Conservation (phyloP, 2,797 vertebrate species). For the Anabacerthia variegaticeps region DNA sequence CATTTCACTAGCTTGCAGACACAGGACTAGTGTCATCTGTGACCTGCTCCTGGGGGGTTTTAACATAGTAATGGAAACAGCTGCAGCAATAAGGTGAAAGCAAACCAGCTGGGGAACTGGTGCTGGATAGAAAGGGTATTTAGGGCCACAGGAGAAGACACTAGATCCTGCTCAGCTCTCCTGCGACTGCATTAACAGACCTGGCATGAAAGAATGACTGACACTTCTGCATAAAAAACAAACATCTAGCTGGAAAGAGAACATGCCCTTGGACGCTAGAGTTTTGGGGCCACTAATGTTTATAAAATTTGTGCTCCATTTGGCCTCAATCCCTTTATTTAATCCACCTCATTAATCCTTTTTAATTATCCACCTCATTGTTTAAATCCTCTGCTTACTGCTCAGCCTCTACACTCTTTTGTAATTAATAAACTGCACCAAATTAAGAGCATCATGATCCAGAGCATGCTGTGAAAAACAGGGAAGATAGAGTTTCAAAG, state of each 20-base stretch:
- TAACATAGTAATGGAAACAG: not conserved
- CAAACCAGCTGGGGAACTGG: not conserved
- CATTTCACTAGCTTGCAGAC: not conserved
- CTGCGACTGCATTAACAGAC: not conserved
- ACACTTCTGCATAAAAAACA: not conserved
- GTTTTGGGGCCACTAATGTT: not conserved
- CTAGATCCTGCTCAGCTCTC: not conserved
- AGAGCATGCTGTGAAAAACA: not conserved
- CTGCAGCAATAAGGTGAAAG: not conserved
- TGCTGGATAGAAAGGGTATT: not conserved
- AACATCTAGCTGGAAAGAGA: not conserved
- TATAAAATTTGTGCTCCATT: conserved; percentile 17
- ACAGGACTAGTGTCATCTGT: not conserved
- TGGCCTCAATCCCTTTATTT: conserved; percentile 55
- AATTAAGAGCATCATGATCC: conserved; percentile 11
- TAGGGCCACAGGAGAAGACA: not conserved
- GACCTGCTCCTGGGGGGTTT: not conserved
- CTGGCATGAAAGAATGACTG: not conserved
- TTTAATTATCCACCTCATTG: conserved; percentile 64
- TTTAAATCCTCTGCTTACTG: conserved; percentile 49
- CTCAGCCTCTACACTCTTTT: not conserved
- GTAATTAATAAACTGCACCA: conserved; percentile 44
- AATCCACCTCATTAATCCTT: conserved; percentile 61
- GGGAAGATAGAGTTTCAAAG: conserved; percentile 56
- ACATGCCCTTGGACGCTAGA: not conserved